Base-by-base conservation (phyloP, 1,140 invertebrate species). In the Drosophila persimilis region DNA sequence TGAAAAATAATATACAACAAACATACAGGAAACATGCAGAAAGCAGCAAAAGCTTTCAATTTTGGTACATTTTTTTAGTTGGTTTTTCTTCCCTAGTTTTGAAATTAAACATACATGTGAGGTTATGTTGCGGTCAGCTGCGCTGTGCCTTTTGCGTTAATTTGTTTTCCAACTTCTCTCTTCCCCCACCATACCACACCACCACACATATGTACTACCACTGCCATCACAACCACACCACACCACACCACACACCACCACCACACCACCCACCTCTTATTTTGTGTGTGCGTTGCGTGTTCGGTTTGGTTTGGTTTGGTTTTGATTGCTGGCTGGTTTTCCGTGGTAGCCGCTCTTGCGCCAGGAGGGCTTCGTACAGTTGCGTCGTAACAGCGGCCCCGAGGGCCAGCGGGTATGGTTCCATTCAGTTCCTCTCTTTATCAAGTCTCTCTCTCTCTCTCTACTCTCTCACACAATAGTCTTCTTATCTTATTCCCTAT, bases 321-420 rank as follows among this genome's bases (percentile, higher is more conserved):
- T 85, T 67, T 75, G 61, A 73, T 74, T 73, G 54, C 60, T 74
- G 59, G 54, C 60, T 74, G 59, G 71, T 65, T 74, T 65, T 51
- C 45, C 61, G 65, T 76, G 78, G 64, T 84, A 90, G 89, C 89
- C 89, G 77, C 89, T 88, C 69, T 80, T 90, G 72, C 89, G 89
- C 70, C 89, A 90, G 89, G 89, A 90, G 79, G 89, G 89, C 85
- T 90, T 90, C 83, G 72, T 90, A 69, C 89, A 90, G 70, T 90
- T 90, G 81, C 89, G 89, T 66, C 89, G 89, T 59, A 90, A 90
- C 89, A 90, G 89, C 79, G 89, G 89, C 67, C 89, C 89, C 59
- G 89, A 90, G 75, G 89, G 89, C 62, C 89, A 90, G 77, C 85
- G 89, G 89, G 89, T 90, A 90, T 89, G 89, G 71, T 81, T 83